Base-by-base conservation (phyloP, 1,140 invertebrate species). In the Formica selysi region DNA sequence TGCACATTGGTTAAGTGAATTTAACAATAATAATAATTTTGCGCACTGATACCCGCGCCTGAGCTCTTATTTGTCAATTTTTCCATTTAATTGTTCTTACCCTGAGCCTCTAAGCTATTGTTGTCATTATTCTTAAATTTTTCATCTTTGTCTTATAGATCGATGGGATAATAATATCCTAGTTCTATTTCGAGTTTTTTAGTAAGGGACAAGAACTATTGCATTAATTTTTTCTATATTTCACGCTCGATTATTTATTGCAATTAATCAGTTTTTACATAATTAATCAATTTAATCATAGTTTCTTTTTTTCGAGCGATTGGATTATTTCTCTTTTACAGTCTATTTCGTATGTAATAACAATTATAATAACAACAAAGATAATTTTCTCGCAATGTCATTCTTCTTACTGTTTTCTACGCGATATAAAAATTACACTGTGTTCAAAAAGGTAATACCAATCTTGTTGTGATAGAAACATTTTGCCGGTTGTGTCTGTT, bases 381-480 rank as follows among this genome's bases (percentile, higher is more conserved):
- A 51, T 51, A 48, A 6, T 83, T 73, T 38, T 41, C 48, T 73
- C 22, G 29, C 10, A 22, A n/a, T 57, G 22, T 85, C 19, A 59
- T 22, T 61, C 61, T 83, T 78, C 41, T 84, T 67, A 54, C 76
- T 65, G 76, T 87, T 87, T 81, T 89, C 71, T 90, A 90, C 29
- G 54, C 54, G 10, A 73, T 73, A 54, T 51, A 6, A 11, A n/a
- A 71, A 13, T 79, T 89, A 71, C 78, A 84, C 54, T 87, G 88
- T 91, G 88, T 91, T 91, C 91, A 91, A 85, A n/a, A 41, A 38
- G 64, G 79, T 38, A 86, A 81, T 65, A 90, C 19, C 57, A 61
- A 62, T 65, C 44, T 19, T 22, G 61, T 62, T 57, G 26, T 8
- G 38, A 73, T 29, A 65, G 44, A 64, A 65, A 76, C 3, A 41